These are phyloP conservation scores for Cinclus mexicanus DNA, from an alignment of 2,113 vertebrate species.

Conservation along the genomic window DNA sequence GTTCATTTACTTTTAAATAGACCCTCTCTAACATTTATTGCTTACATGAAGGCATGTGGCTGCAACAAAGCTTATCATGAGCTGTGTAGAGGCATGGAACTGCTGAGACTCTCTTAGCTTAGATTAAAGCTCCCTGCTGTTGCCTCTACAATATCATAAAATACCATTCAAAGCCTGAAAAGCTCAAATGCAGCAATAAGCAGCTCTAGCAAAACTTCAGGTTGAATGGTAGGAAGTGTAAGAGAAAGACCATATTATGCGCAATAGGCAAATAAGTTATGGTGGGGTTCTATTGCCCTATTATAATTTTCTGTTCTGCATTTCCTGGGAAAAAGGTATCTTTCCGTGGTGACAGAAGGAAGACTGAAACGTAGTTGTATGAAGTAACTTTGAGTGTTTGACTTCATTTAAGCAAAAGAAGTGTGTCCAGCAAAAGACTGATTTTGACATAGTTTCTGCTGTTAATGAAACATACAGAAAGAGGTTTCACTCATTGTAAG, in stretches of 20 bases:
- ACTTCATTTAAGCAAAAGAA: neutral
- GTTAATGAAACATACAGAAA: neutral
- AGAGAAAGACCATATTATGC: neutral
- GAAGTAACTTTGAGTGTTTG: neutral
- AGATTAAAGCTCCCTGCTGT: neutral
- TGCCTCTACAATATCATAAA: neutral
- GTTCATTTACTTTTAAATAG: neutral
- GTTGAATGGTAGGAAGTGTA: neutral
- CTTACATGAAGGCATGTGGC: neutral
- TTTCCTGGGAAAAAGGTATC: neutral
- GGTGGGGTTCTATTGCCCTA: neutral
- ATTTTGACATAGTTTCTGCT: neutral
- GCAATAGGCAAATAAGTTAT: neutral
- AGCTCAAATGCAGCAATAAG: neutral
- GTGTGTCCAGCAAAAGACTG: neutral
- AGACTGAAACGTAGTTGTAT: neutral
- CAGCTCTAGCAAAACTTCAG: neutral
- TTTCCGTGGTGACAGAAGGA: neutral
- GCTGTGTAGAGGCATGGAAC: neutral
- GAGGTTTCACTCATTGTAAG: neutral
- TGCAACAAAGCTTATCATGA: neutral
- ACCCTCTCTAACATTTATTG: neutral
- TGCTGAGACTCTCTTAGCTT: neutral
- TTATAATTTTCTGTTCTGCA: neutral
- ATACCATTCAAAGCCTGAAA: neutral